Evolutionary conservation across 2,888 invertebrate species (phyloP).

Genomic region (Chloromyia formosa): DNA sequence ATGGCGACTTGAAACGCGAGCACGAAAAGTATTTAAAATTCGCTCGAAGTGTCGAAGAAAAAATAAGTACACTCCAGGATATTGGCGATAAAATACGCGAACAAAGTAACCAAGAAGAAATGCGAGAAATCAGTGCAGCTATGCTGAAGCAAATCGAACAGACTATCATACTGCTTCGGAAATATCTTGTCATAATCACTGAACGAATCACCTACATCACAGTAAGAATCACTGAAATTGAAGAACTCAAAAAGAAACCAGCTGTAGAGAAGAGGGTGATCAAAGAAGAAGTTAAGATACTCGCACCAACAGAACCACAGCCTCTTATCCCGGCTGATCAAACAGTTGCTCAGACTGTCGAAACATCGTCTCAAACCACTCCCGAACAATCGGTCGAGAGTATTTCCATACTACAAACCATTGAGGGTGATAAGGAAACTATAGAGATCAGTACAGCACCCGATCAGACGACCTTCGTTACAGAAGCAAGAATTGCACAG

Average conservation of each 20-base stretch:
- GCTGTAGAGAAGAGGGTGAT: conserved; percentile 56
- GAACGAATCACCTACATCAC: conserved; percentile 49
- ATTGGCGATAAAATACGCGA: conserved; percentile 65
- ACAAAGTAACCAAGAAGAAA: conserved; percentile 62
- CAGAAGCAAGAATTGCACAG: conserved; percentile 72
- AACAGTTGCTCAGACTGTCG: conserved; percentile 55
- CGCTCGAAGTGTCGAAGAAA: conserved; percentile 65
- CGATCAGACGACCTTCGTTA: conserved; percentile 71
- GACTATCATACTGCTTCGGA: conserved; percentile 68
- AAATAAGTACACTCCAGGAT: conserved; percentile 65
- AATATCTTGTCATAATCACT: conserved; percentile 70
- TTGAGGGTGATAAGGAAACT: conserved; percentile 73
- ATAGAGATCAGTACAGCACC: conserved; percentile 77
- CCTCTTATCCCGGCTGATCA: conserved; percentile 2
- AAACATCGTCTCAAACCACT: conserved; percentile 60
- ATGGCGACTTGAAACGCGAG: conserved; percentile 66
- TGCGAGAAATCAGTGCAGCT: conserved; percentile 63
- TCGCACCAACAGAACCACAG: background rate
- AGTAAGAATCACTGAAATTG: conserved; percentile 68
- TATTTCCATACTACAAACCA: conserved; percentile 73
- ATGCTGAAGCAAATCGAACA: conserved; percentile 69
- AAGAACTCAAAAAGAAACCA: background rate
- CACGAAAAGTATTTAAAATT: conserved; percentile 66
- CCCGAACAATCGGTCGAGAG: conserved; percentile 68
- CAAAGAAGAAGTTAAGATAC: conserved; percentile 54